A percentile compares a stretch with the other conserved stretches of the same genome.
These are phyloP conservation scores for Euschistus heros DNA, from an alignment of 1,140 invertebrate species.

Conservation along the genomic window DNA sequence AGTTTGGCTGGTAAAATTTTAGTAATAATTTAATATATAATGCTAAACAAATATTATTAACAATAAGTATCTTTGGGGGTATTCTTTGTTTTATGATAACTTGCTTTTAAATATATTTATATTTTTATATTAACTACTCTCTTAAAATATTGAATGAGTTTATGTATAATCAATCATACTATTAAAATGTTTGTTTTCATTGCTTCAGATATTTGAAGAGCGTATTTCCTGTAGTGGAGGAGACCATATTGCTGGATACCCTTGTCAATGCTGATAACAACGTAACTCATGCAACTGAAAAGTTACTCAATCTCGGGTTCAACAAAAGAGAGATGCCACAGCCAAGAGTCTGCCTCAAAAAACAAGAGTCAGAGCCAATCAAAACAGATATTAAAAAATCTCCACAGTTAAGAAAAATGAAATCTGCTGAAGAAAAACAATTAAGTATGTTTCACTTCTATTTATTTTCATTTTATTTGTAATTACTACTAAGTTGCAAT, in stretches of 20 bases:
- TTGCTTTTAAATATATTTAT: no score
- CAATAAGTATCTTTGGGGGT: no score
- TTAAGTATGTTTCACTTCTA: conserved; percentile 43
- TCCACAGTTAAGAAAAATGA: conserved; percentile 49
- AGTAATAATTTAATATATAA: no score
- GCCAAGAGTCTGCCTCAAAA: conserved; percentile 33
- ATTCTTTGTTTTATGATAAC: no score
- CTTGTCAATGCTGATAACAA: conserved; percentile 76
- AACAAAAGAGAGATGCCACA: conserved; percentile 53
- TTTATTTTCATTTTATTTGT: conserved; percentile 2
- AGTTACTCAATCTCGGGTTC: conserved; percentile 65
- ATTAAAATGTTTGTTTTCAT: conserved; percentile 1
- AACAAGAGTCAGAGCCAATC: conserved; percentile 32
- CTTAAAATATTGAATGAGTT: no score
- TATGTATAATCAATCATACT: no score
- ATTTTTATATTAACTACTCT: no score
- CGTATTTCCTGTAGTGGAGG: conserved; percentile 81
- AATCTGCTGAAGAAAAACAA: conserved; percentile 60
- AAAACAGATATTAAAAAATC: conserved; percentile 38
- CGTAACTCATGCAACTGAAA: conserved; percentile 73
- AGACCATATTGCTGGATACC: conserved; percentile 74
- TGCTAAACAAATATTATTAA: no score
- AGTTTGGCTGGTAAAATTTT: no score
- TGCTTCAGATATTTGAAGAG: conserved; percentile 73
- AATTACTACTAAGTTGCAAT: conserved; percentile 14